Evolutionary conservation across 2,113 vertebrate genomes (phyloP).

Genomic region (Corythaixoides concolor): DNA sequence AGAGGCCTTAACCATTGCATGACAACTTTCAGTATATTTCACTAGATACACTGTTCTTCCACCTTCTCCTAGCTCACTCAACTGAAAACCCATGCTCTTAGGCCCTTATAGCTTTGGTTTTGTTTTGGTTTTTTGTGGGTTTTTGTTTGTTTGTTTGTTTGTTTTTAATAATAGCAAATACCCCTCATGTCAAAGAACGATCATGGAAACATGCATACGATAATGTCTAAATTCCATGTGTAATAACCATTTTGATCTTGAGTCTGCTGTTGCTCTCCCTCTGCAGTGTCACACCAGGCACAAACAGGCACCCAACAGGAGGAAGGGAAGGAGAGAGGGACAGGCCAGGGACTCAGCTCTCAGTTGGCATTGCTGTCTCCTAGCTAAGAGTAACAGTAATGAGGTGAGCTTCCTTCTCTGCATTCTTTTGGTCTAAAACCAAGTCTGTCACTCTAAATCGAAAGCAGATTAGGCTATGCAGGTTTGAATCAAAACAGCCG

Average conservation of each 20-base stretch:
- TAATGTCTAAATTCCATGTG: background rate
- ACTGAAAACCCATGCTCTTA: background rate
- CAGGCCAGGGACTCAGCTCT: fast-evolving
- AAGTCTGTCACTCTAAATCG: background rate
- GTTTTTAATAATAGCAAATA: background rate
- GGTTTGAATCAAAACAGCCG: background rate
- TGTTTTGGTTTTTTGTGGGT: background rate
- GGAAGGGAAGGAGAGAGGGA: background rate
- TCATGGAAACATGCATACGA: background rate
- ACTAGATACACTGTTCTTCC: background rate
- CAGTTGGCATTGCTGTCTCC: background rate
- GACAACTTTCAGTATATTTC: background rate
- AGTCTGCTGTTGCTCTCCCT: background rate
- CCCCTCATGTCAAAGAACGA: background rate
- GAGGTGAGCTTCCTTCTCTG: background rate
- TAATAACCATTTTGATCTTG: background rate
- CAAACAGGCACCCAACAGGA: background rate
- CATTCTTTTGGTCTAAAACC: background rate
- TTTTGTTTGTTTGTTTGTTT: background rate
- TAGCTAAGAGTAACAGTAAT: background rate
- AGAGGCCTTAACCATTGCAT: background rate
- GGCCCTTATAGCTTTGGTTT: background rate
- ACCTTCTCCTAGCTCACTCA: background rate
- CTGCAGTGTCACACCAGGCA: background rate
- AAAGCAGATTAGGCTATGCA: background rate